Base-by-base conservation (phyloP, 2,888 invertebrate species). In the Pristionchus arcanus region DNA sequence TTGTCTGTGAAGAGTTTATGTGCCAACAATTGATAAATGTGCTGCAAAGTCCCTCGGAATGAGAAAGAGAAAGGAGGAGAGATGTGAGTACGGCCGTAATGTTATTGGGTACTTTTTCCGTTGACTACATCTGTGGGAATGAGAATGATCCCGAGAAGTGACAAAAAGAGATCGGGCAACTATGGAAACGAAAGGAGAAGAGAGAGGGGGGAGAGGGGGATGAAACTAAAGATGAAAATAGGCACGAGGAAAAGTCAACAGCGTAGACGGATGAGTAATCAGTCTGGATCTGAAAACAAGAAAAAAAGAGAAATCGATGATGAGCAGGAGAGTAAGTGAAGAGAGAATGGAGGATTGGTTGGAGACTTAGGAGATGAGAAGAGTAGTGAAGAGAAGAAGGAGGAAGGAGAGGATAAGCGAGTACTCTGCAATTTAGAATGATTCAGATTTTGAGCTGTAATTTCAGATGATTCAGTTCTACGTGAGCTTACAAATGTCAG, bases 51-150 rank as follows among this genome's bases (percentile, higher is more conserved):
- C 71, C 71, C 71, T 34, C 31, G 31, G 9, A 68, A 15, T 68
- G 28, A n/a, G 9, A 13, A 15, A 49, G 9, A 42, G 37, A 74
- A 37, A 31, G 28, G 34, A 71, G 11, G 74, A 25, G 74, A 74
- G 37, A 42, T 74, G 37, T 74, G 74, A 37, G 37, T 74, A 25
- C 74, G 74, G 81, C 49, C 49, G 81, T 49, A 81, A 81, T 81
- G 53, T 81, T 81, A 81, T 81, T 19, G 81, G 74, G 42, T 74
- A 74, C 81, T 81, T 81, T 21, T 81, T 53, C n/a, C 81, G 7
- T 49, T 63, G n/a, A 63, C 77, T 37, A 77, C 37, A 77, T 77
- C 49, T 81, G 15, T 53, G 81, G 49, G 81, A 81, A 81, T 81
- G 81, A 19, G 81, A 81, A 81, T 49, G 49, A 42, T 81, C 81